Percentiles rank a stretch among this genome's conserved stretches.
phyloP scores from a whole-genome alignment of 2,797 vertebrate genomes.

The Cyprinella venusta region DNA sequence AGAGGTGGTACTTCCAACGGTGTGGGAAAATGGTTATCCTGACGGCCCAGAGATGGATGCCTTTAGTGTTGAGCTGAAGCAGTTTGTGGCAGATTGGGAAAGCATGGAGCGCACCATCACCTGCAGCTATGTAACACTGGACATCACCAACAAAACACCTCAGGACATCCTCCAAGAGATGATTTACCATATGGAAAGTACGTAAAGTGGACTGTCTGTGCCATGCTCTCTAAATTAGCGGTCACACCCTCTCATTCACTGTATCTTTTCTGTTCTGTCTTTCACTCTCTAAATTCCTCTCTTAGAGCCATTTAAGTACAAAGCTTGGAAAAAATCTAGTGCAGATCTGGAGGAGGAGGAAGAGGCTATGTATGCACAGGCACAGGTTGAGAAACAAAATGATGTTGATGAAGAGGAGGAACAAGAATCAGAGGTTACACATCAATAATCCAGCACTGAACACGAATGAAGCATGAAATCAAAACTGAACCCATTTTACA shows the following conservation, averaged over 20 bases:
- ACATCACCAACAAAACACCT: constrained; percentile 80
- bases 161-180: constrained; percentile 80
- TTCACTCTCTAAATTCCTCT: background rate
- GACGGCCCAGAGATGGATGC: constrained; percentile 82
- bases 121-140: constrained; percentile 68
- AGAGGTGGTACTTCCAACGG: constrained; percentile 73
- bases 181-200: constrained; percentile 84
- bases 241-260: background rate
- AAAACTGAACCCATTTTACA: background rate
- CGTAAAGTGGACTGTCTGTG: constrained; percentile 62
- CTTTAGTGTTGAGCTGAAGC: constrained; percentile 71
- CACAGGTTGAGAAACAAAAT: constrained; percentile 68
- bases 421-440: constrained; percentile 47
- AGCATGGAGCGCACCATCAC: constrained; percentile 68
- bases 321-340: constrained; percentile 75
- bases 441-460: background rate
- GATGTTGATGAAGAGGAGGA: constrained; percentile 65
- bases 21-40: constrained; percentile 79
- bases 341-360: constrained; percentile 84
- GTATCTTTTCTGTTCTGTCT: background rate
- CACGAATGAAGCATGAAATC: background rate
- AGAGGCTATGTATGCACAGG: constrained; percentile 80
- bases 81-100: constrained; percentile 78
- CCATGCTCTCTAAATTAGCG: background rate
- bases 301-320: constrained; percentile 81